Evolutionary conservation across 2,888 invertebrate species (phyloP).

Genomic region (Pammene aurita): DNA sequence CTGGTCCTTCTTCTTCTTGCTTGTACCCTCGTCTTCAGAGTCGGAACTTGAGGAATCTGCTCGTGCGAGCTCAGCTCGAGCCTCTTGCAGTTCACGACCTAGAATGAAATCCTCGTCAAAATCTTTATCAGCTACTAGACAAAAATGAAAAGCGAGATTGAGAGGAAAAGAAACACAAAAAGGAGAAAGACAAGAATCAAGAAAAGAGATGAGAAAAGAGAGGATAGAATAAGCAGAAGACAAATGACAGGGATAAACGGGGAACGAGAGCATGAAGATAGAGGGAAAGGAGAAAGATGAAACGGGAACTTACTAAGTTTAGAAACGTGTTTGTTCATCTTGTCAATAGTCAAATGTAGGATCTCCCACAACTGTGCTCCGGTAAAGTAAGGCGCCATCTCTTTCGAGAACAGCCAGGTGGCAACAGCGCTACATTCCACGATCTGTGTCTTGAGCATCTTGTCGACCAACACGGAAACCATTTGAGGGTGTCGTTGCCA

Average conservation of each 20-base stretch:
- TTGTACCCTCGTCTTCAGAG: constrained; percentile 88
- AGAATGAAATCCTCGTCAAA: constrained; percentile 9
- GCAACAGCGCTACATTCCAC: constrained; percentile 98
- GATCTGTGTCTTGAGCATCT: constrained; percentile 98
- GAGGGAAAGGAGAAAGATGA: too few species aligned
- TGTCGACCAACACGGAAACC: constrained; percentile 97
- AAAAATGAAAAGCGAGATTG: too few species aligned
- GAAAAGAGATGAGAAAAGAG: too few species aligned
- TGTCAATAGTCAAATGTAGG: constrained; percentile 96
- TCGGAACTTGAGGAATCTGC: constrained; percentile 92
- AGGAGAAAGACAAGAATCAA: too few species aligned
- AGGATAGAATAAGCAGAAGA: too few species aligned
- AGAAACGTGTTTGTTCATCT: constrained; percentile 97
- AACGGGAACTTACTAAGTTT: constrained; percentile 85
- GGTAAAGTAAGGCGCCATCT: constrained; percentile 95
- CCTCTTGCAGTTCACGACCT: constrained; percentile 91
- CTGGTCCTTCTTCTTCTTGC: constrained; percentile 80
- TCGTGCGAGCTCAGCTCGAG: constrained; percentile 92
- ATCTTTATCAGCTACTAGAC: too few species aligned
- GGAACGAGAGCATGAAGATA: too few species aligned
- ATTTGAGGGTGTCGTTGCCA: constrained; percentile 99
- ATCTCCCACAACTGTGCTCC: constrained; percentile 98
- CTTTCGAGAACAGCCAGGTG: constrained; percentile 98
- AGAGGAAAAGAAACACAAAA: too few species aligned
- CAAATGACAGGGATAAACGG: too few species aligned